Percentiles rank a stretch among this genome's conserved stretches.
Conservation (phyloP, 1,140 invertebrate genomes). For the Diprion similis region DNA sequence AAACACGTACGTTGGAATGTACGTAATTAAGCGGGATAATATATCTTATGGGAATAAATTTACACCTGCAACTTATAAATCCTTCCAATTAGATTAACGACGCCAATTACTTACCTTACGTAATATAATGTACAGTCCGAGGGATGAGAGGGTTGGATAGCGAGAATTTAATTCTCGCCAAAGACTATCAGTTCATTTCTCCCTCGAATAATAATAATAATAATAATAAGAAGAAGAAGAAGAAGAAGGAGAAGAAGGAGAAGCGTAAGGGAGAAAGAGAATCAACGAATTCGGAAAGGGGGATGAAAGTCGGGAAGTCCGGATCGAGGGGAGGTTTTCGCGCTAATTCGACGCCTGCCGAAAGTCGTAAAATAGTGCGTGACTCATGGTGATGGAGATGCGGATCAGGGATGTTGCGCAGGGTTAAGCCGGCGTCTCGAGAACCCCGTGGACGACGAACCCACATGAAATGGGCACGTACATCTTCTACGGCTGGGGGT, state of each 20-base stretch:
- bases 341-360: slow-evolving; percentile 33
- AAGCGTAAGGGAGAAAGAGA: background rate
- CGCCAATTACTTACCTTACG: slow-evolving; percentile 42
- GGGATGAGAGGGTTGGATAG: background rate
- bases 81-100: slow-evolving; percentile 52
- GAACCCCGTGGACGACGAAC: too few relatives aligned
- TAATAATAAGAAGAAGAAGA: too few relatives aligned
- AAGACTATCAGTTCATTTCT: background rate
- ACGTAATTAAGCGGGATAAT: slow-evolving; percentile 49
- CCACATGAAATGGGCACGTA: slow-evolving; percentile 23
- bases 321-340: slow-evolving; percentile 12
- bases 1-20: slow-evolving; percentile 40
- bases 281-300: background rate
- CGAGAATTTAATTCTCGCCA: background rate
- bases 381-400: slow-evolving; percentile 19
- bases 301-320: background rate
- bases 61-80: slow-evolving; percentile 45
- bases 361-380: slow-evolving; percentile 41
- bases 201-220: background rate
- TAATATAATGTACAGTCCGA: background rate
- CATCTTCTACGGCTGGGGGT: slow-evolving; percentile 33
- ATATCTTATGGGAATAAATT: slow-evolving; percentile 44
- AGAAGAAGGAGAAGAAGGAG: too few relatives aligned
- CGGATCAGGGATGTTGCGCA: background rate
- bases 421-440: slow-evolving; percentile 12